phyloP scores from a whole-genome alignment of 2,113 vertebrate species.

The Xenus cinereus region DNA sequence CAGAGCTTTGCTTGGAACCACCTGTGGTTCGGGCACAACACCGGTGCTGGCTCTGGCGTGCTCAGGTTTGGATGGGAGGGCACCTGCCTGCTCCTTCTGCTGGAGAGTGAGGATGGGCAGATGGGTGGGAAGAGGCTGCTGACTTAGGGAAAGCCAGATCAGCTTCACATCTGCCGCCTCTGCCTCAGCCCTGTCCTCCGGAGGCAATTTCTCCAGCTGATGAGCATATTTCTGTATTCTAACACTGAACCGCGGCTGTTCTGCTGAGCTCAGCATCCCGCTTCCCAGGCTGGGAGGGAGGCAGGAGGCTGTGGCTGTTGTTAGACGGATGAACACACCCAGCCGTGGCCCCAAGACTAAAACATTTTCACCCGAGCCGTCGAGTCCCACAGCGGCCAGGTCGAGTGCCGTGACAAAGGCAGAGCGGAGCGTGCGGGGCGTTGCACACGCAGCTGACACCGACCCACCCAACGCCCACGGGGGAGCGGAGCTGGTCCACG shows the following conservation, averaged over 20 bases:
- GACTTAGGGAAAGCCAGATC: neutral
- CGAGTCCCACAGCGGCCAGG: neutral
- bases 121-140: neutral
- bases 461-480: accelerated
- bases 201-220: neutral
- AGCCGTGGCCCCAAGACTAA: neutral
- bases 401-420: neutral
- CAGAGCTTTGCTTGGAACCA: neutral
- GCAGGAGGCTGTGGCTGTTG: neutral
- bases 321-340: neutral
- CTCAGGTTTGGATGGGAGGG: neutral
- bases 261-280: neutral
- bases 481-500: accelerated
- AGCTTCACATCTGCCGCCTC: neutral
- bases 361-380: neutral
- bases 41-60: neutral
- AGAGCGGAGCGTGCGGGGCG: accelerated
- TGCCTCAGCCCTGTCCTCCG: neutral
- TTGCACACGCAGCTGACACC: accelerated
- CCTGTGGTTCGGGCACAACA: accelerated
- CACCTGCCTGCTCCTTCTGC: neutral
- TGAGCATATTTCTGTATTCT: neutral
- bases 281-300: neutral
- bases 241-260: neutral
- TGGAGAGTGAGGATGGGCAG: neutral